These are phyloP conservation scores for Congeria kusceri DNA, from an alignment of 2,888 invertebrate species.

Conservation along the genomic window DNA sequence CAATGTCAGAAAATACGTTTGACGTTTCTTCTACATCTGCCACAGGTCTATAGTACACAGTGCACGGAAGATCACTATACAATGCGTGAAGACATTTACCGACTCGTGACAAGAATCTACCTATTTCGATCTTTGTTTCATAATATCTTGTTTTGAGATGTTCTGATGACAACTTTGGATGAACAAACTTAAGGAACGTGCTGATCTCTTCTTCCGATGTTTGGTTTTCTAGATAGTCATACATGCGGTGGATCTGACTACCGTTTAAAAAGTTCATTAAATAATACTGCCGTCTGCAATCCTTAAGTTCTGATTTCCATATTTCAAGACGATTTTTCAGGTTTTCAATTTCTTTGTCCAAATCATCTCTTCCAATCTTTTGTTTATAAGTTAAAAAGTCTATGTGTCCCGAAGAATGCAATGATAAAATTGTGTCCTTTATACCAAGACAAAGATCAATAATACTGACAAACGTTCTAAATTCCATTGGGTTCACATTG, in stretches of 20 bases:
- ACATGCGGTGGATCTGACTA: slow-evolving; percentile 60
- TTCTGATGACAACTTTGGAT: slow-evolving; percentile 30
- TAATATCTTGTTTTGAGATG: slow-evolving; percentile 12
- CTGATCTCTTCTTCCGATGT: slow-evolving; percentile 8
- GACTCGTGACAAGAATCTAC: background rate
- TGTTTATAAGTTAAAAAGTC: slow-evolving; percentile 11
- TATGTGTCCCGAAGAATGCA: slow-evolving; percentile 40
- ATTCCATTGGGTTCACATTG: slow-evolving; percentile 12
- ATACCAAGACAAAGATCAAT: slow-evolving; percentile 42
- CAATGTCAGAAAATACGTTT: slow-evolving; percentile 56
- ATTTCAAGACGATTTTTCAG: background rate
- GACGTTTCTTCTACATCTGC: background rate
- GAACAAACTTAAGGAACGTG: slow-evolving; percentile 52
- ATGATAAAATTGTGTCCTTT: background rate
- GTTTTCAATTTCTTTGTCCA: background rate
- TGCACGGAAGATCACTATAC: background rate
- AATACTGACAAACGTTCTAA: slow-evolving; percentile 23
- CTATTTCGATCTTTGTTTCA: background rate
- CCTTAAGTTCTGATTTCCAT: slow-evolving; percentile 8
- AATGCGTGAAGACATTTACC: background rate
- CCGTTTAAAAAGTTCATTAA: slow-evolving; percentile 65
- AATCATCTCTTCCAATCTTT: background rate
- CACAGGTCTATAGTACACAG: background rate
- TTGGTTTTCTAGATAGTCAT: slow-evolving; percentile 37
- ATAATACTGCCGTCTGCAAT: slow-evolving; percentile 31